phyloP scores from a whole-genome alignment of 2,797 vertebrate species.

The Argyrosomus regius region DNA sequence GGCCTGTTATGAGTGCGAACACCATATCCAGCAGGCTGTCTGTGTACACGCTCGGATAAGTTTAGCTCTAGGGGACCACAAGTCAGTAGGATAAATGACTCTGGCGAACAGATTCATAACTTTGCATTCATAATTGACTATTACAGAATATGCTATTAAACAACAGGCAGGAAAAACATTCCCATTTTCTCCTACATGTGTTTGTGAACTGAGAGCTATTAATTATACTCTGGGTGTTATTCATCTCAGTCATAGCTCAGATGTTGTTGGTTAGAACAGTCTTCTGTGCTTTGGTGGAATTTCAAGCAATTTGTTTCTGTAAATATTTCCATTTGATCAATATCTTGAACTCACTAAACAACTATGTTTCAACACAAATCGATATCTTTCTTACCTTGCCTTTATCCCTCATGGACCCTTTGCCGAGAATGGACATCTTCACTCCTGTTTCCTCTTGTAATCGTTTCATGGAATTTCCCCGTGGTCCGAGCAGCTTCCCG shows the following conservation, averaged over 20 bases:
- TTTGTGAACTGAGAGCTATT: constrained; percentile 65
- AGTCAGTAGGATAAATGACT: constrained; percentile 82
- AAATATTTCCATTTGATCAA: constrained; percentile 55
- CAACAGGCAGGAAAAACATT: constrained; percentile 45
- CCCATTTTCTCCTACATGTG: constrained; percentile 58
- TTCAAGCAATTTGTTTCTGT: constrained; percentile 21
- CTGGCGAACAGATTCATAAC: constrained; percentile 69
- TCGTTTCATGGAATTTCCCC: constrained; percentile 99
- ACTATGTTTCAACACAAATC: constrained; percentile 53
- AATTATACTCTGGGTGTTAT: constrained; percentile 53
- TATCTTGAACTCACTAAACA: constrained; percentile 32
- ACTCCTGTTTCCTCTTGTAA: constrained; percentile 99
- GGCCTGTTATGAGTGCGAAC: constrained; percentile 61
- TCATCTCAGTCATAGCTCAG: constrained; percentile 58
- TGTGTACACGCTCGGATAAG: constrained; percentile 64
- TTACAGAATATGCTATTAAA: constrained; percentile 71
- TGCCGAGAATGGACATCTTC: constrained; percentile 99
- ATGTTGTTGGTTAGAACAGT: constrained; percentile 37
- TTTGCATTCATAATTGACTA: constrained; percentile 71
- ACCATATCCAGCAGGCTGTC: constrained; percentile 62
- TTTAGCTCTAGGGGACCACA: constrained; percentile 71
- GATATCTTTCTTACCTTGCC: constrained; percentile 89
- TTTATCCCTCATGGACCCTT: constrained; percentile 99
- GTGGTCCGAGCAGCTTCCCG: constrained; percentile 97
- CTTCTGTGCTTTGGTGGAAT: constrained; percentile 29